Percentiles rank a stretch among this genome's conserved stretches.
Evolutionary conservation across 2,888 invertebrate genomes (phyloP).

Genomic region (Polydrusus tereticollis): DNA sequence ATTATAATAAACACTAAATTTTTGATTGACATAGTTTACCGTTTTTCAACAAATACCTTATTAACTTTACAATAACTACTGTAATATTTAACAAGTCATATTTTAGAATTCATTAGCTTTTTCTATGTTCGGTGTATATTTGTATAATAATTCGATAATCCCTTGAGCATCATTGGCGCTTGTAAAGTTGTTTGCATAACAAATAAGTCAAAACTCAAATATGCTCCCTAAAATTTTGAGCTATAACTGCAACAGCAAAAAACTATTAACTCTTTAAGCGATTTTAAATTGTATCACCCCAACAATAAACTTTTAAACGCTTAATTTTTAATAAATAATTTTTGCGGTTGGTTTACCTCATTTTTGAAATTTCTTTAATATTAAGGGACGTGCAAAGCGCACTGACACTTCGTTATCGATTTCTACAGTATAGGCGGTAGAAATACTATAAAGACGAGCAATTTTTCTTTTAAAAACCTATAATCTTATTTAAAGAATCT

Average conservation of each 20-base stretch:
- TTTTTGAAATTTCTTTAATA: constrained; percentile 35
- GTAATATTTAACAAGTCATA: no score
- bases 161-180: neutral
- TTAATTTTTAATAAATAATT: neutral
- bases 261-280: neutral
- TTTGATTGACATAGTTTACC: no score
- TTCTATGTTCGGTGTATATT: no score
- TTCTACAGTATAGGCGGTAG: constrained; percentile 45
- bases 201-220: neutral
- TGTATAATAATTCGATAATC: neutral
- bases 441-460: constrained; percentile 19
- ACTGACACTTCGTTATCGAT: constrained; percentile 51
- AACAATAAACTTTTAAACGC: neutral
- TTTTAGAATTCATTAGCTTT: no score
- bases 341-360: neutral
- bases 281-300: neutral
- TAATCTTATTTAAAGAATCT: neutral
- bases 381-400: constrained; percentile 45
- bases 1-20: no score
- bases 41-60: no score
- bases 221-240: neutral
- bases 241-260: neutral
- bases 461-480: constrained; percentile 8
- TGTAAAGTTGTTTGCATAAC: neutral
- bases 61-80: no score